Conservation (phyloP, 2,888 invertebrate genomes). For the Lochmaea crataegi region DNA sequence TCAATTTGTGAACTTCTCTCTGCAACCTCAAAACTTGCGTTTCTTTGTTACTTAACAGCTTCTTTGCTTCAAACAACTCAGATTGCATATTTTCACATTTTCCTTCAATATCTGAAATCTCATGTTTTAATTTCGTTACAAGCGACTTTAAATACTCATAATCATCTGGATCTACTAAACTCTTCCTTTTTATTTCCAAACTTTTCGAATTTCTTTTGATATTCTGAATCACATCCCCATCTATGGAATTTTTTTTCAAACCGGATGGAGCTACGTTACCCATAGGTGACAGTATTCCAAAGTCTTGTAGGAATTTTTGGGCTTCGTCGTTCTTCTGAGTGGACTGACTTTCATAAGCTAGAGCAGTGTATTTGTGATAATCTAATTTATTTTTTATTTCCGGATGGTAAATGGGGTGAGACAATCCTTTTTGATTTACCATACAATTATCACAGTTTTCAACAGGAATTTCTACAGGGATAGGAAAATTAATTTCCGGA, state of each 20-base stretch:
- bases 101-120: conserved; percentile 66
- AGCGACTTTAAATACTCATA: conserved; percentile 60
- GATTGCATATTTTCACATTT: conserved; percentile 67
- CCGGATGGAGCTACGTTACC: conserved; percentile 60
- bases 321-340: conserved; percentile 53
- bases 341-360: conserved; percentile 54
- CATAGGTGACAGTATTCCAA: conserved; percentile 61
- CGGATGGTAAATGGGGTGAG: conserved; percentile 48
- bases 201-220: conserved; percentile 58
- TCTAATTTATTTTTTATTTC: conserved; percentile 55
- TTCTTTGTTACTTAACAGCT: conserved; percentile 69
- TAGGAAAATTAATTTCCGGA: conserved; percentile 63
- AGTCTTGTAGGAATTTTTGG: conserved; percentile 62
- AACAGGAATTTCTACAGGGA: conserved; percentile 51
- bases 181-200: conserved; percentile 53
- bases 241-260: conserved; percentile 53
- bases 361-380: conserved; percentile 58
- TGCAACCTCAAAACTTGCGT: conserved; percentile 72
- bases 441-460: conserved; percentile 50
- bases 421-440: conserved; percentile 48
- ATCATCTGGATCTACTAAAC: conserved; percentile 55
- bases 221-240: conserved; percentile 54
- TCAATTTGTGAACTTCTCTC: conserved; percentile 78
- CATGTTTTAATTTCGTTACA: conserved; percentile 65
- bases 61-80: conserved; percentile 69